Evolutionary conservation across 1,140 invertebrate genomes (phyloP).

Genomic region (Stegodyphus dumicola): DNA sequence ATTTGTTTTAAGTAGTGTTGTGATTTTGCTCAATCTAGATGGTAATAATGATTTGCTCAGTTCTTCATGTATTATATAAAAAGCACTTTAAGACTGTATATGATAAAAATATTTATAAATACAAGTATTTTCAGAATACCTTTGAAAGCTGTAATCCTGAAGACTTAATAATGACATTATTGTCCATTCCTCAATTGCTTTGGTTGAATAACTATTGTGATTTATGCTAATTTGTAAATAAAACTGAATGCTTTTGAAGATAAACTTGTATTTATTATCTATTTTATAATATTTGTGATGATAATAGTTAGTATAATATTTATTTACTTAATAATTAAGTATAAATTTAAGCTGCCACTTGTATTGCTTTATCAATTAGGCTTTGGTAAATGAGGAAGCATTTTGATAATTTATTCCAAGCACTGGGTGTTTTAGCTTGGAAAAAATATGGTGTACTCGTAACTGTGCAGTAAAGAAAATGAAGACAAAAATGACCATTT

Average conservation of each 20-base stretch:
- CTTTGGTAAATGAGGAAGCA: no score
- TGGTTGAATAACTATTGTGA: conserved; percentile 36
- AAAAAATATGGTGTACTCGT: no score
- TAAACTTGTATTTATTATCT: no score
- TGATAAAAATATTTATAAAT: conserved; percentile 17
- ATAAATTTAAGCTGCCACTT: no score
- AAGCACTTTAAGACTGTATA: conserved; percentile 10
- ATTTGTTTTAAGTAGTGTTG: neutral
- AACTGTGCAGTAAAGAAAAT: no score
- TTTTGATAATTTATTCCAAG: no score
- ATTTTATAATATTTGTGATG: no score
- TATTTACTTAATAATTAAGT: no score
- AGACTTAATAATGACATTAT: neutral
- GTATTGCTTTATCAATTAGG: no score
- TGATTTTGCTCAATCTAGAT: conserved; percentile 36
- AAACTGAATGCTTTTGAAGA: conserved; percentile 36
- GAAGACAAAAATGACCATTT: no score
- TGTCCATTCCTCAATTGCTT: conserved; percentile 45
- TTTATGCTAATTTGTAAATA: conserved; percentile 50
- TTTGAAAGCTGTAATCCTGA: neutral
- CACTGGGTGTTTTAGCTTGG: no score
- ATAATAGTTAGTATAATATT: no score
- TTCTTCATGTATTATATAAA: conserved; percentile 8
- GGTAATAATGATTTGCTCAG: conserved; percentile 42
- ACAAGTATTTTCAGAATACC: conserved; percentile 2